Evolutionary conservation across 2,113 vertebrate species (phyloP).

Genomic region (Nettapus auritus): DNA sequence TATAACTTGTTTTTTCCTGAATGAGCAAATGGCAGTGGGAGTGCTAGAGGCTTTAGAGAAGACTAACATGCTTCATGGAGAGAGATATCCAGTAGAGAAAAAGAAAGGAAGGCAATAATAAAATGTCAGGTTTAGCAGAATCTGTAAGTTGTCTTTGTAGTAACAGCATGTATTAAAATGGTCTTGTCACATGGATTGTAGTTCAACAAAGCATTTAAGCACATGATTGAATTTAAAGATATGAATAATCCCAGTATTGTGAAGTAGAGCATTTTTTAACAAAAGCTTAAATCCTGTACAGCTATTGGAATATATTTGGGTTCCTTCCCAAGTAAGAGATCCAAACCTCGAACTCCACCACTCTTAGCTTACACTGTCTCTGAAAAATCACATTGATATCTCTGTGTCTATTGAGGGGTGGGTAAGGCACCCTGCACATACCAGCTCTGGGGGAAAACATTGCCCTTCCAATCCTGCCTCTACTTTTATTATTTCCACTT

Average conservation of each 20-base stretch:
- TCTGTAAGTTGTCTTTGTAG: neutral
- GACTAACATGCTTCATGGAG: neutral
- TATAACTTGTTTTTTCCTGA: slow-evolving; percentile 68
- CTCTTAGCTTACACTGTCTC: neutral
- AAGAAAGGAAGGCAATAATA: neutral
- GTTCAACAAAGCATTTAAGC: slow-evolving; percentile 45
- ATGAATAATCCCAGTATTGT: slow-evolving; percentile 16
- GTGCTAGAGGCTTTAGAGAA: neutral
- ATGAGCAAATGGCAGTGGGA: slow-evolving; percentile 34
- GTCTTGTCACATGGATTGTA: neutral
- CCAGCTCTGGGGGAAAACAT: neutral
- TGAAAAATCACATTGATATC: neutral
- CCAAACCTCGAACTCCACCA: neutral
- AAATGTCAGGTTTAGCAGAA: neutral
- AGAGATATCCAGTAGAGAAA: neutral
- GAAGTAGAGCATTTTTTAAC: slow-evolving; percentile 6
- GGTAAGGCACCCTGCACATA: neutral
- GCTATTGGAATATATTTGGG: neutral
- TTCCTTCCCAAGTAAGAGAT: neutral
- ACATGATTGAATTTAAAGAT: slow-evolving; percentile 20
- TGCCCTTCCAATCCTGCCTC: neutral
- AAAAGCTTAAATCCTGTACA: neutral
- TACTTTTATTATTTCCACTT: neutral
- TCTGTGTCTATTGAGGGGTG: neutral
- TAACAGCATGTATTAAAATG: slow-evolving; percentile 8